These are phyloP conservation scores for Drosophila navojoa DNA, from an alignment of 1,140 invertebrate species.

Conservation along the genomic window DNA sequence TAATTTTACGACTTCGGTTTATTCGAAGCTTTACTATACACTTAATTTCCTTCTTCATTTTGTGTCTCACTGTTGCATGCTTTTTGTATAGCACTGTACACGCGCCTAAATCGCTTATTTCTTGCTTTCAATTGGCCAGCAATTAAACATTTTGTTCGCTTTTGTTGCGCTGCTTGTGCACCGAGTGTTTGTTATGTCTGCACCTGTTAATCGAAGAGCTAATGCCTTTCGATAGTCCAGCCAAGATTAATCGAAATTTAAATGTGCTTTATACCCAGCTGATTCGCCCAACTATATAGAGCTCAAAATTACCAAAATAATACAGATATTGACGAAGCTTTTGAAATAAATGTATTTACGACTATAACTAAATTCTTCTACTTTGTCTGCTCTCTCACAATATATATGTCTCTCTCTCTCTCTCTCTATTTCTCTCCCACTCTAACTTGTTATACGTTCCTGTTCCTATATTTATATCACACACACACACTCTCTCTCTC, in stretches of 20 bases:
- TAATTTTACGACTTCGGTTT: not conserved
- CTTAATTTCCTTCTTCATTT: not conserved
- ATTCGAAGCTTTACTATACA: not conserved
- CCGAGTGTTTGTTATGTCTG: constrained; percentile 13
- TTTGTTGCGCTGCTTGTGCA: constrained; percentile 5
- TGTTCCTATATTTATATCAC: constrained; percentile 19
- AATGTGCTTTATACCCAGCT: constrained; percentile 36
- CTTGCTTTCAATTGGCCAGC: constrained; percentile 24
- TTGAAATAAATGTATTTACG: constrained; percentile 36
- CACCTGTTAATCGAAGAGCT: constrained; percentile 9
- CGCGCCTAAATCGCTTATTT: constrained; percentile 2
- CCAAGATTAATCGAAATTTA: constrained; percentile 63
- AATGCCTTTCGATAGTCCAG: constrained; percentile 4
- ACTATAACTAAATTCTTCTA: constrained; percentile 61
- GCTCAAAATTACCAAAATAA: constrained; percentile 3
- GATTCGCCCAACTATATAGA: constrained; percentile 26
- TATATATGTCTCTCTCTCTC: constrained; percentile 55
- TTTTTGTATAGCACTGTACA: constrained; percentile 32
- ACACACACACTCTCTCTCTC: constrained; percentile 46
- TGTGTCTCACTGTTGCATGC: constrained; percentile 31
- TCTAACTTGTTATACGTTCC: constrained; percentile 22
- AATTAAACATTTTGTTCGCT: not conserved
- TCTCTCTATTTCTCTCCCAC: constrained; percentile 35
- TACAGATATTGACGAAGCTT: constrained; percentile 34
- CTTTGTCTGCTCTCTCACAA: constrained; percentile 77